These are phyloP conservation scores for Leptocoma aspasia DNA, from an alignment of 2,113 vertebrate species.

Conservation along the genomic window DNA sequence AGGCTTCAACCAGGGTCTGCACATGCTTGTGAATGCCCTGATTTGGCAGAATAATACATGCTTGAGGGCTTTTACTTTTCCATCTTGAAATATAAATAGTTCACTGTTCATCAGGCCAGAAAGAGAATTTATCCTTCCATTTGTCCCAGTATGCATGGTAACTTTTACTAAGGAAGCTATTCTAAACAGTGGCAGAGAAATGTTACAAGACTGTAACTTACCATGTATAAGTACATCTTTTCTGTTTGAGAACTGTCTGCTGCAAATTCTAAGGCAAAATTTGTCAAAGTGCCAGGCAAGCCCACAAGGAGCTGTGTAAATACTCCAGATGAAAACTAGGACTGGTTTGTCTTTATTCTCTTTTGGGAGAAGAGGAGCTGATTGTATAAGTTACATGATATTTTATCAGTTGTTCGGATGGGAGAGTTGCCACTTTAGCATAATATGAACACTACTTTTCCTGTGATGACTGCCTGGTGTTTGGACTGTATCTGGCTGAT, in stretches of 20 bases:
- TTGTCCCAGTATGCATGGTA: background rate
- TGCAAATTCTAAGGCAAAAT: background rate
- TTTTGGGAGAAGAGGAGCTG: background rate
- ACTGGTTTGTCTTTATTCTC: background rate
- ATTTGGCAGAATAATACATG: background rate
- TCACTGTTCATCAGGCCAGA: background rate
- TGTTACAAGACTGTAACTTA: background rate
- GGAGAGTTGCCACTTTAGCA: background rate
- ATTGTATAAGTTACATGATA: background rate
- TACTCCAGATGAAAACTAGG: background rate
- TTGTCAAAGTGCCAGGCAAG: background rate
- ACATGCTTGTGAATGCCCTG: background rate
- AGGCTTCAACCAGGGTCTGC: background rate
- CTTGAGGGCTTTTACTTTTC: background rate
- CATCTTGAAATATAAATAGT: background rate
- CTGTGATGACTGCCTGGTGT: background rate
- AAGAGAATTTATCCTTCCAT: background rate
- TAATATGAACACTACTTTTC: background rate
- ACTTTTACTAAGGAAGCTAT: background rate
- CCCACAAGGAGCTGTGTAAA: background rate
- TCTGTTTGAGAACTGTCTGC: background rate
- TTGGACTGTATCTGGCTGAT: background rate
- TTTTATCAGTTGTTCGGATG: background rate
- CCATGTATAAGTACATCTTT: background rate
- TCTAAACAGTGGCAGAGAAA: background rate